These are phyloP conservation scores for Embiotoca jacksoni DNA, from an alignment of 2,113 vertebrate species.

Conservation along the genomic window DNA sequence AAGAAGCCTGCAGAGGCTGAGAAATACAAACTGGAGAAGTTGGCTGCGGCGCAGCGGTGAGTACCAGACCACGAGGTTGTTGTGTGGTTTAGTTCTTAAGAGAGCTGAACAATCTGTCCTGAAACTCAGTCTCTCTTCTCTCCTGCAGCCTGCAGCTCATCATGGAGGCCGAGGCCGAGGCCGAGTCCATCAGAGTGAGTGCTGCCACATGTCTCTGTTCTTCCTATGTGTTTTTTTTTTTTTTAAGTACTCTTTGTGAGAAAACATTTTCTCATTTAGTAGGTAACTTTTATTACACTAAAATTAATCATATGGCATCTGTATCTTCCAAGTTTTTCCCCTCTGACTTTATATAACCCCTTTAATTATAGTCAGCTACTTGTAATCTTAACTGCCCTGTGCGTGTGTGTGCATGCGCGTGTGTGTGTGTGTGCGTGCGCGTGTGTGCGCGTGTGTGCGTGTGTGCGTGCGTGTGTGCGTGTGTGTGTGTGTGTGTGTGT, in stretches of 20 bases:
- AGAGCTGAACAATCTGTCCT: background rate
- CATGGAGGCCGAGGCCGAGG: conserved; percentile 93
- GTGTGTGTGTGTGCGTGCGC: no score
- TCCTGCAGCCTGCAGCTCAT: conserved; percentile 87
- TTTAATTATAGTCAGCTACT: no score
- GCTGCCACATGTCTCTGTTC: background rate
- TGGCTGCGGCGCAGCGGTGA: conserved; percentile 90
- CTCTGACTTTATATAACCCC: background rate
- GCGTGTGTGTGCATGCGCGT: background rate
- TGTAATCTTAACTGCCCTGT: background rate
- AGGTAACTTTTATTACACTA: background rate
- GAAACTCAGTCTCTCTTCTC: background rate
- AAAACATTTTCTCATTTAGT: background rate
- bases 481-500: conserved; percentile 17
- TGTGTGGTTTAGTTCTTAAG: background rate
- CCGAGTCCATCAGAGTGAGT: conserved; percentile 89
- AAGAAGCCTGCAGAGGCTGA: conserved; percentile 93
- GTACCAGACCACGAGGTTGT: background rate
- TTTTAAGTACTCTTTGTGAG: background rate
- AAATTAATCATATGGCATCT: background rate
- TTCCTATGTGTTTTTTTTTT: background rate
- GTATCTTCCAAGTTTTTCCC: background rate
- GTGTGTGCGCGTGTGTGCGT: no score
- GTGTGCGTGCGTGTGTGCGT: background rate
- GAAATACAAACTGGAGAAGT: conserved; percentile 88